Base-by-base conservation (phyloP, 1,140 invertebrate species). In the Megalonaias nervosa region DNA sequence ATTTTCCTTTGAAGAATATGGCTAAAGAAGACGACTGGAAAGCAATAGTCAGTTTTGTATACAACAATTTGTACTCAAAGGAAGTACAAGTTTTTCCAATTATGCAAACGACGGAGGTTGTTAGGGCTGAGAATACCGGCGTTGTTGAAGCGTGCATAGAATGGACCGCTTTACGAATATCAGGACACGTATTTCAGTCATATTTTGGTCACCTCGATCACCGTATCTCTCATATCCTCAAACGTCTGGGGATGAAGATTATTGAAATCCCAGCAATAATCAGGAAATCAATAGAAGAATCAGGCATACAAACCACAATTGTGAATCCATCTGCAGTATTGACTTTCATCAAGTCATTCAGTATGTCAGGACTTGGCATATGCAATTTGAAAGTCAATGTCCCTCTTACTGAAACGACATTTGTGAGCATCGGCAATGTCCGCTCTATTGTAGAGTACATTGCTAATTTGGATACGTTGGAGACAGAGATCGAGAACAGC, bases 1-100 rank as follows among this genome's bases (percentile, higher is more conserved):
- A 75, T 21, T 82, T 85, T 70, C 84, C 82, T 21, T 9, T 48
- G 59, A 3, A 19, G 19, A 62, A 21, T 23, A 68, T 67, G 21
- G 59, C 16, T 67, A 48, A 55, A 38, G 17, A 55, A 23, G 4
- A 21, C 57, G 69, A 74, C 55, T 81, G 79, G 79, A 78, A 61
- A 64, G 21, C 62, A 19, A 26, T 81, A 67, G 64, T 65, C 1
- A 48, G 15, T 3, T 48, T 48, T 31, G 57, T 77, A 14, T 77
- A 77, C 62, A 23, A 48, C 21, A 59, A 16, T 9, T 12, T 77
- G n/a, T 31, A 71, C 14, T 21, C 13, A 70, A 26, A 72, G 12
- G 26, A 58, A 13, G 26, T 23, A n/a, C 48, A 38, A 65, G 4
- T 66, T 15, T 74, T 74, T 74, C 38, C 38, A 48, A 48, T 48